Conservation (phyloP, 1,140 invertebrate genomes). For the Aphis craccivora region DNA sequence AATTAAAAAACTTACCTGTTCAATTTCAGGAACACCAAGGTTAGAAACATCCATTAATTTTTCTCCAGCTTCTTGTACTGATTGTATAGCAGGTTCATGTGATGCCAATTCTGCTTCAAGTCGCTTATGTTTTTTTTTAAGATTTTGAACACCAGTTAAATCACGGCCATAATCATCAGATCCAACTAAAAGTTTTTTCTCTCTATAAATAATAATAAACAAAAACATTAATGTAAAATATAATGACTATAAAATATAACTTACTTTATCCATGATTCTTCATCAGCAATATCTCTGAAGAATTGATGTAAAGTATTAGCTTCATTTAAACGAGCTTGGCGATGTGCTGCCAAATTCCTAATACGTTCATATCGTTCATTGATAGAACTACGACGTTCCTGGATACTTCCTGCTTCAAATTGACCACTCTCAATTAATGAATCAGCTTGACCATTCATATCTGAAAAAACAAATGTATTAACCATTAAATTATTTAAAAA, state of each 20-base stretch:
- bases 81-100: conserved; percentile 96
- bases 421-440: conserved; percentile 93
- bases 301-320: conserved; percentile 99
- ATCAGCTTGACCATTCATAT: conserved; percentile 94
- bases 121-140: conserved; percentile 98
- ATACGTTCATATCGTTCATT: conserved; percentile 94
- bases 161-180: conserved; percentile 99
- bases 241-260: conserved; percentile 60
- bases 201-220: conserved; percentile 66
- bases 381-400: conserved; percentile 90
- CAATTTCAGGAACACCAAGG: conserved; percentile 94
- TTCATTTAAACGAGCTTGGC: conserved; percentile 88
- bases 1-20: conserved; percentile 65
- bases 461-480: conserved; percentile 63
- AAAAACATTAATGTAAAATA: conserved; percentile 49
- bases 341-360: conserved; percentile 89
- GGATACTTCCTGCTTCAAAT: conserved; percentile 92
- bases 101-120: conserved; percentile 94
- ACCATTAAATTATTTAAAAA: neutral
- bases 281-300: conserved; percentile 98
- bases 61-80: conserved; percentile 95
- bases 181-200: conserved; percentile 96
- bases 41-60: conserved; percentile 98
- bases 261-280: conserved; percentile 99
- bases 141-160: conserved; percentile 95